Base-by-base conservation (phyloP, 2,113 vertebrate genomes). In the Trematomus loennbergii region DNA sequence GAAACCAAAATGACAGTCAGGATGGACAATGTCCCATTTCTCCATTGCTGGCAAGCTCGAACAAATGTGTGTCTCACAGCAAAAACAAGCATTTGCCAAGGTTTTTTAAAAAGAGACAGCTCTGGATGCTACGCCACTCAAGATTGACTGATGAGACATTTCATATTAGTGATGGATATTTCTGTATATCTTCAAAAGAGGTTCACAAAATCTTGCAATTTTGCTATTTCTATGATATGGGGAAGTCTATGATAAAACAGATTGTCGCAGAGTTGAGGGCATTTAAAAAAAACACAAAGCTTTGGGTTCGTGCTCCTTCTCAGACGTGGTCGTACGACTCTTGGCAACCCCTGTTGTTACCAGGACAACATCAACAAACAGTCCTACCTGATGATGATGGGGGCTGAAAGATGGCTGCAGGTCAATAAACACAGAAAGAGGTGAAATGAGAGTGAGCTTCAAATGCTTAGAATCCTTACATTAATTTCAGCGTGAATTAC, bases 331-430 rank as follows among this genome's bases (percentile, higher is more conserved):
- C 5, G 17, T 52, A 75, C 11, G 9, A 75, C 57, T 88, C 68
- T 65, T 83, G 71, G 83, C 63, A 65, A 49, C 22, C 9, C 45
- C 16, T 63, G 73, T 54, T 78, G 84, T 87, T 85, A 57, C 84
- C 84, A 77, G 9, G 86, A 72, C 87, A 75, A 91, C 81, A 60
- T 76, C 53, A 81, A 88, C 82, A 88, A 89, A 89, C 81, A 58
- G 60, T 18, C 76, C 29, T 84, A 75, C 67, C 67, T 81, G 88
- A 87, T 54, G 67, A 78, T 64, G 60, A 43, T 78, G 80, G 45
- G 72, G 73, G 25, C 57, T 81, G 84, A 81, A 82, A 81, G 78
- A 85, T 65, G 82, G 75, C 80, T 67, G 69, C 66, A 55, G 72
- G 59, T 80, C 81, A 80, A 70, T 57, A 66, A 87, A 85, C 69